phyloP scores from a whole-genome alignment of 2,888 invertebrate genomes.

The Dasypolia templi region DNA sequence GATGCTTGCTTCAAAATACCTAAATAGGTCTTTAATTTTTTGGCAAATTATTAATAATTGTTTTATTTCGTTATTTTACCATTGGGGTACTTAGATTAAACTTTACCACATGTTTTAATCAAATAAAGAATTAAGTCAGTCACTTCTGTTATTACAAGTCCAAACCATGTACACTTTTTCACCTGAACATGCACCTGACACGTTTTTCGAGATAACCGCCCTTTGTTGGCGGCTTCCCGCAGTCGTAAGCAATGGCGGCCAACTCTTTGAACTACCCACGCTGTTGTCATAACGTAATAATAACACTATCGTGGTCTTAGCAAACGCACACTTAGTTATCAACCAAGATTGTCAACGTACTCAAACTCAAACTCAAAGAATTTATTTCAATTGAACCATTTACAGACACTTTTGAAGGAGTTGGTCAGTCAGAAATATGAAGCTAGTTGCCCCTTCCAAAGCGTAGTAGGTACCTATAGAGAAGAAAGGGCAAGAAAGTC shows the following conservation, averaged over 20 bases:
- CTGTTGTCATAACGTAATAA: slow-evolving; percentile 8
- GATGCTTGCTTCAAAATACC: neutral
- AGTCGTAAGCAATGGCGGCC: slow-evolving; percentile 4
- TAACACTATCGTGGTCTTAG: neutral
- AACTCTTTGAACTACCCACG: slow-evolving; percentile 15
- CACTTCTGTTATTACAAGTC: neutral
- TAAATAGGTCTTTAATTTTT: neutral
- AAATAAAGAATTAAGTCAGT: neutral
- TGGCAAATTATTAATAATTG: neutral
- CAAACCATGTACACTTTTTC: neutral
- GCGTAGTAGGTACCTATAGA: too few species aligned
- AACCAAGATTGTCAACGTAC: too few species aligned
- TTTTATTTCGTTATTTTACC: neutral
- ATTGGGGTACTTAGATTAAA: too few species aligned
- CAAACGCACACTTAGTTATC: too few species aligned
- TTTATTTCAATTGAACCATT: too few species aligned
- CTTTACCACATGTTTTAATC: neutral
- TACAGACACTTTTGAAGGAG: too few species aligned
- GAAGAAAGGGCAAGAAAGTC: too few species aligned
- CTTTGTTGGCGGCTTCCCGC: neutral
- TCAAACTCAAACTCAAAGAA: too few species aligned
- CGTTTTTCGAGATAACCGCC: slow-evolving; percentile 23
- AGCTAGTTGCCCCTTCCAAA: too few species aligned
- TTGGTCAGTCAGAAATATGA: too few species aligned
- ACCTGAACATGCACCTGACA: slow-evolving; percentile 4